Evolutionary conservation across 2,888 invertebrate genomes (phyloP), one percentile per base, ranked within the genome.

Genomic region (Papilio demoleus): DNA sequence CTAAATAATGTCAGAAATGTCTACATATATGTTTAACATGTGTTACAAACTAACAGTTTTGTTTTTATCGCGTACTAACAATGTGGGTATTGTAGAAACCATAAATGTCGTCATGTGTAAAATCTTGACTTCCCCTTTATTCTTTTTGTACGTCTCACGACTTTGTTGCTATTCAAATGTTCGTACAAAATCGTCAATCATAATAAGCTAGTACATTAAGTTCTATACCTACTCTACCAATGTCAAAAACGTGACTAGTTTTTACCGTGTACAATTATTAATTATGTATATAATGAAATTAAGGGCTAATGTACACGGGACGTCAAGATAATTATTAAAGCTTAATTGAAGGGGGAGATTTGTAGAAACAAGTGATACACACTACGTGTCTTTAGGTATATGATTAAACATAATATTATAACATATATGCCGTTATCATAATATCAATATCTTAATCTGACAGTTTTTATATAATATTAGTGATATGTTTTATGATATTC

Each of bases 51-150:
- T n/a, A 1, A 6, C 27, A 53, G 14, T 24, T 19, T 45, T 45
- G 42, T 24, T 53, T 53, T 27, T 27, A 27, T 53, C 53, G 27
- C 53, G 53, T 53, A 27, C 53, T 53, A 53, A 53, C 53, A 53
- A 53, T 53, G 53, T 53, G 27, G 27, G 27, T 8, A 22, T 34
- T 59, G 14, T 40, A 11, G 22, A 59, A 38, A 59, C 59, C 38
- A 59, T 59, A 59, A 59, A 38, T 59, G 38, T 59, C 19, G 38
- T 38, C 22, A 40, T 14, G 14, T 59, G 24, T 59, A 22, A 59
- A 59, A 59, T 59, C 14, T 59, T 38, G 36, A 59, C 22, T 38
- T 59, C 59, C n/a, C 36, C 38, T 38, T 59, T 59, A 38, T 59
- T 40, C 38, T 59, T 38, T 59, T 38, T 36, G 38, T 38, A 12